phyloP scores from a whole-genome alignment of 2,797 vertebrate species.

The Cuculus canorus region DNA sequence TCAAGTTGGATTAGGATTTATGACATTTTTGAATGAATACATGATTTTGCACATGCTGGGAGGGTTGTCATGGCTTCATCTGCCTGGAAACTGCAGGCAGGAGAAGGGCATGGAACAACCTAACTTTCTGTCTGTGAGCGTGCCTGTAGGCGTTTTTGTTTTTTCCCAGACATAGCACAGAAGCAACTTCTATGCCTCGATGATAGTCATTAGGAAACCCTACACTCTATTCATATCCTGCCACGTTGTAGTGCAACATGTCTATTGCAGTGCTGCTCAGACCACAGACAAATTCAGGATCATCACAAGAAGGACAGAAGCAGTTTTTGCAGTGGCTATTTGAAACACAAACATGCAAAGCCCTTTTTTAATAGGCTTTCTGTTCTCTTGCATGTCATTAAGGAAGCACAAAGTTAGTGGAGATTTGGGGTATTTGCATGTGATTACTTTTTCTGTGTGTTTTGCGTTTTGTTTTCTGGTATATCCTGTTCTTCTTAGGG shows the following conservation, averaged over 20 bases:
- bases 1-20: neutral
- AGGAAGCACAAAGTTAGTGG: neutral
- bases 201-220: neutral
- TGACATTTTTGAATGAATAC: neutral
- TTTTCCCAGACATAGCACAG: neutral
- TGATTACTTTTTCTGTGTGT: neutral
- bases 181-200: neutral
- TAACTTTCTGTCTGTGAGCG: neutral
- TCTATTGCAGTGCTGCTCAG: fast-evolving
- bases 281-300: neutral
- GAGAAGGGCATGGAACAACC: neutral
- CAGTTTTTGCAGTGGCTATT: neutral
- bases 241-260: fast-evolving
- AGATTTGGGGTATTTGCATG: neutral
- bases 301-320: neutral
- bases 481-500: neutral
- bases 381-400: neutral
- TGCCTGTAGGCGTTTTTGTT: fast-evolving
- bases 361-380: neutral
- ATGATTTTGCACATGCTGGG: fast-evolving
- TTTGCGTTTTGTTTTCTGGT: neutral
- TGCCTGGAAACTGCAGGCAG: neutral
- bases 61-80: neutral
- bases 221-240: fast-evolving
- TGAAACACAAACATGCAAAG: neutral